These are phyloP conservation scores for Chiroxiphia lanceolata DNA, from an alignment of 2,797 vertebrate species.

Conservation along the genomic window DNA sequence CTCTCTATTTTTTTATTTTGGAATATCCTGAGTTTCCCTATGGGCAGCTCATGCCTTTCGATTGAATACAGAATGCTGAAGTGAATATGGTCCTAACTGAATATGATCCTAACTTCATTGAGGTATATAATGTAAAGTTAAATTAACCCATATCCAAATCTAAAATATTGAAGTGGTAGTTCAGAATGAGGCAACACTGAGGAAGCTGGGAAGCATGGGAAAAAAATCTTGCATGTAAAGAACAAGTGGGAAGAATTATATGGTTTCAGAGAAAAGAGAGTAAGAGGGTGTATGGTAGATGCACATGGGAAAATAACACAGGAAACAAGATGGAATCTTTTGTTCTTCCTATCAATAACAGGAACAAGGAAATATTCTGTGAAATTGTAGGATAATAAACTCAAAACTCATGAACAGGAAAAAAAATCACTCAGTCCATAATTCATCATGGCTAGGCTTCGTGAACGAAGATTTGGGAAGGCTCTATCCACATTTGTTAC, in stretches of 20 bases:
- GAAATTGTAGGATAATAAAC: background rate
- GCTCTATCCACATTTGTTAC: no score
- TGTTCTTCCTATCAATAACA: background rate
- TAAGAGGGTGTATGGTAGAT: background rate
- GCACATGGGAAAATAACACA: background rate
- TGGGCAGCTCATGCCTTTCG: background rate
- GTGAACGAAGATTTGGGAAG: no score
- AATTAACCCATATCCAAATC: background rate
- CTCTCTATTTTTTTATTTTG: background rate
- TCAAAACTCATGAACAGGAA: background rate
- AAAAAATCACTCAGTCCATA: background rate
- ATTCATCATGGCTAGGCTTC: no score
- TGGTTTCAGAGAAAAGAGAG: background rate
- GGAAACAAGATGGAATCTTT: background rate
- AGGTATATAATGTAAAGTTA: background rate
- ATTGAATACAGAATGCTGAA: background rate
- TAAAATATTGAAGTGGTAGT: background rate
- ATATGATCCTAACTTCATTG: background rate
- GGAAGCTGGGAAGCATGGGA: background rate
- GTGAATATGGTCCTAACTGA: background rate
- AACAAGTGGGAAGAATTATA: background rate
- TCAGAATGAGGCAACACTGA: background rate
- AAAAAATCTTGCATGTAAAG: background rate
- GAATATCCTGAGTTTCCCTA: background rate
- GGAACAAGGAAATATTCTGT: slow-evolving; percentile 26